These are phyloP conservation scores for Anas bernieri DNA, from an alignment of 2,797 vertebrate species.

Conservation along the genomic window DNA sequence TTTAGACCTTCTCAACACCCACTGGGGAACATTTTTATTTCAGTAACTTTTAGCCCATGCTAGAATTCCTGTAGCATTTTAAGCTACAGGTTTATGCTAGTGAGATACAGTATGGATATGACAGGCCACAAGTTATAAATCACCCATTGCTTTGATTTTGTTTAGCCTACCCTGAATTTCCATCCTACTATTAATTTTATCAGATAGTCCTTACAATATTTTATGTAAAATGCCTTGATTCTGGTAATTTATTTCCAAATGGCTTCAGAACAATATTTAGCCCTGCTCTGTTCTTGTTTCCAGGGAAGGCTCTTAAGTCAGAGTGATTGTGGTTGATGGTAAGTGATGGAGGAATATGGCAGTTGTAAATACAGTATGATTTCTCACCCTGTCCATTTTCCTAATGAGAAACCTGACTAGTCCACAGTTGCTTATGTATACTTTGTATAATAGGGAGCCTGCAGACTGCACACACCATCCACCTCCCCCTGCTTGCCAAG, in stretches of 20 bases:
- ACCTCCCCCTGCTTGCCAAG: neutral
- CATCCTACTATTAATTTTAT: neutral
- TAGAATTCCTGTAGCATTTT: neutral
- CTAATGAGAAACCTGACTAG: neutral
- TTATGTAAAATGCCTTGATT: neutral
- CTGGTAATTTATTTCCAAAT: neutral
- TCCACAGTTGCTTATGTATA: accelerated
- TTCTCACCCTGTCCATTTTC: neutral
- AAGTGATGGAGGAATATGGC: neutral
- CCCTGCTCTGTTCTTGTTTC: neutral
- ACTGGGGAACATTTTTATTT: neutral
- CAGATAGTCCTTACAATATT: neutral
- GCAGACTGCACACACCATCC: neutral
- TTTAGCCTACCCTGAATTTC: neutral
- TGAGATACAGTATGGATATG: neutral
- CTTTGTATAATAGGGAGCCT: neutral
- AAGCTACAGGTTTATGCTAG: neutral
- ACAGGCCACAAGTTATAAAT: neutral
- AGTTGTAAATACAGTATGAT: neutral
- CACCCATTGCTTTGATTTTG: neutral
- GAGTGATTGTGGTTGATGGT: neutral
- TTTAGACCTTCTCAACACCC: neutral
- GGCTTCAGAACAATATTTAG: neutral
- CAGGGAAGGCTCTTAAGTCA: neutral
- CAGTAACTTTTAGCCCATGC: no score